Base-by-base conservation (phyloP, 2,888 invertebrate genomes). In the Balanococcus diminutus region DNA sequence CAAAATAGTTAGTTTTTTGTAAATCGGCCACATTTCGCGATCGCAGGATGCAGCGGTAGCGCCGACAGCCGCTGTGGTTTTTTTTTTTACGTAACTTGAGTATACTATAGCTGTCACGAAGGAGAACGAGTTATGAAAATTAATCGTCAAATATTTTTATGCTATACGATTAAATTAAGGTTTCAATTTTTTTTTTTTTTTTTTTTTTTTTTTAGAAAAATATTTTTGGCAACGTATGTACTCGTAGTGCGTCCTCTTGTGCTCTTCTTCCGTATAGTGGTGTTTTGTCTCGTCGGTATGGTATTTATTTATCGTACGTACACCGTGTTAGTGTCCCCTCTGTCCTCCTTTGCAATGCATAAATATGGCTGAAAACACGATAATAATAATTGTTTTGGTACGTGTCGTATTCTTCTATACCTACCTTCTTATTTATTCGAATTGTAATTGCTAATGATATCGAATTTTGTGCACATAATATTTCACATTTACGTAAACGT, bases 111-210 rank as follows among this genome's bases (percentile, higher is more conserved):
- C 75, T 32, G 36, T 79, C 32, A 79, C 75, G 75, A 79, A 79
- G 75, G 75, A 79, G 36, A 79, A 79, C 75, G 36, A 79, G 75
- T 79, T 79, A 79, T 79, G 75, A 79, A 79, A 79, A 79, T 79
- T 36, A 79, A 79, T 79, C 32, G 75, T 79, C 75, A 19, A 79
- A 79, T 79, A 79, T 79, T 79, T 79, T 79, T 79, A 79, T 22
- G 22, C 56, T 56, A 11, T 79, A 19, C 32, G 36, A 79, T 36
- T 79, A 36, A 79, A 79, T 79, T 79, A 79, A 36, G 36, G 67
- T 67, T 67, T 67, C 67, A 67, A 28, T 28, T 67, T 28, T 67
- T 16, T 67, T 31, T 16, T 16, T 16, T 16, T 14, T 46, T 46
- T 46, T 36, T 36, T 36, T n/a, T n/a, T n/a, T n/a, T n/a, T n/a